phyloP scores from a whole-genome alignment of 2,888 invertebrate genomes.

The Amphipyra tragopoginis region DNA sequence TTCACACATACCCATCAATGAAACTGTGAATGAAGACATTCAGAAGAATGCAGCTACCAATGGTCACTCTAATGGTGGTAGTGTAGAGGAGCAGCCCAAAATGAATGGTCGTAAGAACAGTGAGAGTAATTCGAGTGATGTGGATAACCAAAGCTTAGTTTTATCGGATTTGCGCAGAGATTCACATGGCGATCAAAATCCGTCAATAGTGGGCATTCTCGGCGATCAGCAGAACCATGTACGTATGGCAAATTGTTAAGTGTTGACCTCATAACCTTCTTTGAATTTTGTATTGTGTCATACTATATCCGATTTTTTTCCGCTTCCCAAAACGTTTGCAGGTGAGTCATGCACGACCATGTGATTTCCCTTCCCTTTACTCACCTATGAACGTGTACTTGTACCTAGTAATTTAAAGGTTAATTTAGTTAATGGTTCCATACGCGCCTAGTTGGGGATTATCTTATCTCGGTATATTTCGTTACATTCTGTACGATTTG shows the following conservation, averaged over 20 bases:
- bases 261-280: slow-evolving; percentile 43
- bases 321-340: slow-evolving; percentile 54
- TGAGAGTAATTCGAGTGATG: slow-evolving; percentile 65
- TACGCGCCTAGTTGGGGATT: slow-evolving; percentile 66
- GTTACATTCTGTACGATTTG: slow-evolving; percentile 58
- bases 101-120: slow-evolving; percentile 69
- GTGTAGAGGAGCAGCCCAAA: slow-evolving; percentile 59
- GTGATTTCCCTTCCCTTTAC: slow-evolving; percentile 48
- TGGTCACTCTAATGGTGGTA: slow-evolving; percentile 59
- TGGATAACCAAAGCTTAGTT: slow-evolving; percentile 63
- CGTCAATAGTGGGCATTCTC: slow-evolving; percentile 88
- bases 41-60: slow-evolving; percentile 61
- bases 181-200: slow-evolving; percentile 82
- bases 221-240: slow-evolving; percentile 89
- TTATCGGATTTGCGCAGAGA: slow-evolving; percentile 73
- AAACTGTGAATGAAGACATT: slow-evolving; percentile 76
- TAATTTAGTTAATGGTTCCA: slow-evolving; percentile 43
- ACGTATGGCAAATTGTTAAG: slow-evolving; percentile 67
- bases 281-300: slow-evolving; percentile 48
- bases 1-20: slow-evolving; percentile 73
- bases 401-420: slow-evolving; percentile 32
- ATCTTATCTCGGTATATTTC: slow-evolving; percentile 79
- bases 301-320: slow-evolving; percentile 39
- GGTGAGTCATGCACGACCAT: slow-evolving; percentile 57
- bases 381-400: slow-evolving; percentile 25